Conservation (phyloP, 2,113 vertebrate species). For the Ovis aries region DNA sequence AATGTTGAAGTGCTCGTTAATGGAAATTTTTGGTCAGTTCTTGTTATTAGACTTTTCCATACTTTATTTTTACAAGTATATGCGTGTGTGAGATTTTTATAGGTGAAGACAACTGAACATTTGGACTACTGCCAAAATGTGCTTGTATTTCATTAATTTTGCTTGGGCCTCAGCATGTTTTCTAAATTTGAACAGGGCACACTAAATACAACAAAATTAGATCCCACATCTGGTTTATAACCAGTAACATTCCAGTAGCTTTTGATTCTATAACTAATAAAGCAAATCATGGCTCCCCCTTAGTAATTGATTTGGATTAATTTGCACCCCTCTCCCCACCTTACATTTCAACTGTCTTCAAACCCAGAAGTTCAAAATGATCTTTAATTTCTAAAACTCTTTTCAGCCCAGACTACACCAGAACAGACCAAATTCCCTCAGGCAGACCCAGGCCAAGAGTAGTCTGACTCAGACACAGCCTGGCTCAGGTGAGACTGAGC, state of each 20-base stretch:
- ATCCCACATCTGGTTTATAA: background rate
- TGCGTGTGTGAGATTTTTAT: background rate
- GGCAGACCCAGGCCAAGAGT: background rate
- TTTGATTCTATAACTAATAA: background rate
- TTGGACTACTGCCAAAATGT: background rate
- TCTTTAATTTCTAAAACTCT: background rate
- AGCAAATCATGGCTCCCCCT: background rate
- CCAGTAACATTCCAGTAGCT: background rate
- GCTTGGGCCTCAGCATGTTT: background rate
- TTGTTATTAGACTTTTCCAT: background rate
- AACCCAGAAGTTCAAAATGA: background rate
- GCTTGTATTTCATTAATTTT: background rate
- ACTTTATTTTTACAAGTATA: background rate
- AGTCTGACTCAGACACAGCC: background rate
- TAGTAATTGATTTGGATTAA: background rate
- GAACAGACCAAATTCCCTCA: background rate
- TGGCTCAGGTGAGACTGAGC: background rate
- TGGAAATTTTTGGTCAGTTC: background rate
- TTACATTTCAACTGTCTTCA: constrained; percentile 18
- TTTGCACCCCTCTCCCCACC: background rate
- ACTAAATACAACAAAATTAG: background rate
- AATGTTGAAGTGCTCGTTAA: background rate
- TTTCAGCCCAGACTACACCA: background rate
- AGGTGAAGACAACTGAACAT: background rate
- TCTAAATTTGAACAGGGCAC: background rate